Evolutionary conservation across 2,797 vertebrate genomes (phyloP), one percentile per base, ranked within the genome.

Genomic region (Periophthalmus magnuspinnatus): DNA sequence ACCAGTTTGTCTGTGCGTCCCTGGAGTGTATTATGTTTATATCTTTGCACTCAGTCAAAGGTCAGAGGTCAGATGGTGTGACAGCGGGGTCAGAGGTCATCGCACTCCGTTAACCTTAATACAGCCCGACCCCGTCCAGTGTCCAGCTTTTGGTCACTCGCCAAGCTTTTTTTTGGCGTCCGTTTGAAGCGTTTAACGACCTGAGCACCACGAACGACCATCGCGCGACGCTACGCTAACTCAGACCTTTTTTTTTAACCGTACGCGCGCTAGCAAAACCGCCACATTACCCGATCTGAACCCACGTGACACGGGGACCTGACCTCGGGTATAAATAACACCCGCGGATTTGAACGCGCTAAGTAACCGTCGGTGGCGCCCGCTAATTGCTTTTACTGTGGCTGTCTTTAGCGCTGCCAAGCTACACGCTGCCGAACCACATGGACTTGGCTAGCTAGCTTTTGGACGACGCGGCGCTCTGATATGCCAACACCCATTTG

Each of bases 401-500:
- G 80, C 71, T 47, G 82, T 86, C 80, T 83, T 72, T 67, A 74
- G 65, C 2, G 71, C 84, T 91, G 90, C 91, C 91, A 92, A 89
- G 76, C 76, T 65, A 85, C 79, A 83, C 88, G 87, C 88, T 81
- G 83, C 85, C 69, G 87, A 88, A 88, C 84, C 80, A 56, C 71
- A 59, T 59, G 28, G 84, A 91, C 81, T 92, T 90, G 89, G 88
- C 89, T 79, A 33, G 79, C 41, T 38, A 76, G 70, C 85, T 86
- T 86, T 86, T 89, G 88, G 89, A 89, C 84, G 88, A 88, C 86
- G 72, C 78, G 70, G 72, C 79, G 83, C 76, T 77, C 70, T 80
- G 89, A 90, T 87, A 89, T 84, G 89, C 88, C 89, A 91, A 86
- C 88, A 88, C 89, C 84, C 84, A 91, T 91, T 91, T 91, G 86